A percentile compares a stretch with the other conserved stretches of the same genome.
phyloP scores from a whole-genome alignment of 2,113 vertebrate species.

The Thymallus thymallus region DNA sequence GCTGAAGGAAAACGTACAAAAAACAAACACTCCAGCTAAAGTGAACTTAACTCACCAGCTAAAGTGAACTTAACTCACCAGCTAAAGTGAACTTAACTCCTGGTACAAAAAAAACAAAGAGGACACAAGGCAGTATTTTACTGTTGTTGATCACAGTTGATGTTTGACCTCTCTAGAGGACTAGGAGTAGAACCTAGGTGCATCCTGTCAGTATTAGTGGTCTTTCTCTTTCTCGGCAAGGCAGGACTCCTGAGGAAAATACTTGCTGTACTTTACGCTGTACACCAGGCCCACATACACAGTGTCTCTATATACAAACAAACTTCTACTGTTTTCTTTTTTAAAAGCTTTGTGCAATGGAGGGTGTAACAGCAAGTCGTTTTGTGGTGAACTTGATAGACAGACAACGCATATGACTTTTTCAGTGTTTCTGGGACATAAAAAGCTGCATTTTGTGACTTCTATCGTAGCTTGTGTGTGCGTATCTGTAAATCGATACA shows the following conservation, averaged over 20 bases:
- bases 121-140: slow-evolving; percentile 23
- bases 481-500: slow-evolving; percentile 58
- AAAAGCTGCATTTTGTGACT: slow-evolving; percentile 67
- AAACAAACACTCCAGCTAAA: slow-evolving; percentile 52
- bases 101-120: slow-evolving; percentile 16
- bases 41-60: slow-evolving; percentile 35
- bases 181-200: slow-evolving; percentile 59
- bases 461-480: slow-evolving; percentile 69
- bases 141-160: slow-evolving; percentile 36
- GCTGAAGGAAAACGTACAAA: neutral
- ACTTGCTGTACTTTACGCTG: slow-evolving; percentile 30
- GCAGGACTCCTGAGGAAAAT: slow-evolving; percentile 25
- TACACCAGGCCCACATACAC: slow-evolving; percentile 35
- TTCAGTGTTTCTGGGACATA: slow-evolving; percentile 67
- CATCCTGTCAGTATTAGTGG: slow-evolving; percentile 57
- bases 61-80: slow-evolving; percentile 25
- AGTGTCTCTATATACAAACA: slow-evolving; percentile 37
- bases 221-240: slow-evolving; percentile 37
- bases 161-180: slow-evolving; percentile 36
- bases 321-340: slow-evolving; percentile 1
- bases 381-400: slow-evolving; percentile 57
- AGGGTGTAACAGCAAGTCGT: slow-evolving; percentile 35
- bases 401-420: slow-evolving; percentile 47
- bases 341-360: slow-evolving; percentile 55
- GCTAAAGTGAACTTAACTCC: slow-evolving; percentile 26